phyloP scores from a whole-genome alignment of 2,113 vertebrate genomes.

The Atlantisia rogersi region DNA sequence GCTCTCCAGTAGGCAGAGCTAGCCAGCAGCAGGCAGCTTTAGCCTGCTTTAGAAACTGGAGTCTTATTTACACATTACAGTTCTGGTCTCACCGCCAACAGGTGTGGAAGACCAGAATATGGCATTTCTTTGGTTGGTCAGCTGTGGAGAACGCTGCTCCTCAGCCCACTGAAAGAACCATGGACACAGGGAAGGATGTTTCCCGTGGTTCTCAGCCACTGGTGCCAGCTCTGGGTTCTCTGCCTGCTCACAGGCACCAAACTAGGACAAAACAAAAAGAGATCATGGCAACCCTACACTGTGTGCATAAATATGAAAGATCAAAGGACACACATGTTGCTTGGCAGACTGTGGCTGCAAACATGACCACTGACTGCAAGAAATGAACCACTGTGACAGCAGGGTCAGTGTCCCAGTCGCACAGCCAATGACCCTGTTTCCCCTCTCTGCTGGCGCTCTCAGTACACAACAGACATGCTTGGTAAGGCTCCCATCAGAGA shows the following conservation, averaged over 20 bases:
- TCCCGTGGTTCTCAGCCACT: background rate
- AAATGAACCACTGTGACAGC: background rate
- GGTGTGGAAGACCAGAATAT: background rate
- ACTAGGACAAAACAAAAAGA: background rate
- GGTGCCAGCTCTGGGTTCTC: background rate
- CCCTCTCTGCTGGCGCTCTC: background rate
- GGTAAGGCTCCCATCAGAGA: background rate
- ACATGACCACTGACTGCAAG: background rate
- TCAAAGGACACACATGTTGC: background rate
- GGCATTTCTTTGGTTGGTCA: background rate
- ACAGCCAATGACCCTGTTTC: background rate
- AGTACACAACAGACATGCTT: background rate
- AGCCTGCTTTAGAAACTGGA: background rate
- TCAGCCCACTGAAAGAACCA: background rate
- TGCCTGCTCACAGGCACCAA: background rate
- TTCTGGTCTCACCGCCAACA: background rate
- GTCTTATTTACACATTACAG: background rate
- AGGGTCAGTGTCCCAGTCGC: background rate
- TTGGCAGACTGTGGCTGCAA: background rate
- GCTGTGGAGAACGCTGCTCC: background rate
- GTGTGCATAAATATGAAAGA: background rate
- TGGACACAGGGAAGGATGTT: rapidly evolving
- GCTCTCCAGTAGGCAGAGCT: background rate
- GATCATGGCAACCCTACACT: background rate
- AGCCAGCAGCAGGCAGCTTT: background rate